Percentiles rank a stretch among this genome's conserved stretches.
These are phyloP conservation scores for Lasioglossum calceatum DNA, from an alignment of 2,888 invertebrate genomes.

Conservation along the genomic window DNA sequence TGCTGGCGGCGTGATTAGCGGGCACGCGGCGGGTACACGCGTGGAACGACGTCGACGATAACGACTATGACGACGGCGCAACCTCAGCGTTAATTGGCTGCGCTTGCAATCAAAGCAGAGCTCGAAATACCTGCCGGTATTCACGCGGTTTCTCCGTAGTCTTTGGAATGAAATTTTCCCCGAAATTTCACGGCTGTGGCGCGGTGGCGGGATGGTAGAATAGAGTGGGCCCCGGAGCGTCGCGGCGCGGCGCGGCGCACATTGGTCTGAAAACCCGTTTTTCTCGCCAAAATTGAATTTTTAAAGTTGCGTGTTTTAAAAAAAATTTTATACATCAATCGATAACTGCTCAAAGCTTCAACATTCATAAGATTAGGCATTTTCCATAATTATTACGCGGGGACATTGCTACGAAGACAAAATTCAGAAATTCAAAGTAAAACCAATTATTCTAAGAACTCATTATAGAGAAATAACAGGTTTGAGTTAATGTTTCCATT, in stretches of 20 bases:
- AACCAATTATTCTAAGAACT: too few species aligned
- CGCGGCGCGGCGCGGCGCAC: background rate
- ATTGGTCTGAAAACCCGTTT: background rate
- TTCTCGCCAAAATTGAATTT: background rate
- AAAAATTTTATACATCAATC: background rate
- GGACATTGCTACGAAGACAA: too few species aligned
- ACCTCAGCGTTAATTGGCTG: constrained; percentile 60
- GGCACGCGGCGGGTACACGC: constrained; percentile 43
- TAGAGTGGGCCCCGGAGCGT: background rate
- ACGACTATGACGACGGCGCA: constrained; percentile 54
- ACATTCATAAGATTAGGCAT: too few species aligned
- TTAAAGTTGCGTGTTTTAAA: background rate
- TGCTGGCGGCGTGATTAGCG: constrained; percentile 53
- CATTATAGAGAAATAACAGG: too few species aligned
- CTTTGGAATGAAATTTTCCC: constrained; percentile 47
- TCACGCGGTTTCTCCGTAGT: constrained; percentile 29
- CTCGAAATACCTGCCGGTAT: constrained; percentile 52
- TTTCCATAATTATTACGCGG: too few species aligned
- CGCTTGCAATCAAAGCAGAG: constrained; percentile 59
- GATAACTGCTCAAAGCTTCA: too few species aligned
- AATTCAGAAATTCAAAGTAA: too few species aligned
- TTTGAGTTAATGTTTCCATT: too few species aligned
- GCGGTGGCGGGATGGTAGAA: background rate
- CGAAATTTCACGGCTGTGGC: constrained; percentile 16
- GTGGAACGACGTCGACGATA: constrained; percentile 54